These are phyloP conservation scores for Alethe castanea DNA, from an alignment of 2,113 vertebrate genomes.

Conservation along the genomic window DNA sequence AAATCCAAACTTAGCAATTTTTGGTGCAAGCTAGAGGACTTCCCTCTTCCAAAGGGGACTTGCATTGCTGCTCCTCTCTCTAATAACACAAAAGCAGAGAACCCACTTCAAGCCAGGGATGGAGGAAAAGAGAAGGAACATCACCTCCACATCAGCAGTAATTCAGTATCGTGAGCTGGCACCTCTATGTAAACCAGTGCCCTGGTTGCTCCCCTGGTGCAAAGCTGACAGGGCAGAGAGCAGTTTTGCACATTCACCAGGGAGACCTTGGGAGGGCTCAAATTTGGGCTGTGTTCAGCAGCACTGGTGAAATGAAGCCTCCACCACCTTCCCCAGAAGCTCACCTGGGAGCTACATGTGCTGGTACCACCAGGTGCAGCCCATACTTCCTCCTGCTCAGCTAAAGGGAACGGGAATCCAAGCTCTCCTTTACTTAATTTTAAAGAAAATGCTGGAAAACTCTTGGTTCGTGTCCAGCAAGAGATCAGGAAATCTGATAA, in stretches of 20 bases:
- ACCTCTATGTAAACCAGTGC: not conserved
- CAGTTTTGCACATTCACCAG: accelerated
- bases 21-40: not conserved
- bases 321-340: not conserved
- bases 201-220: accelerated
- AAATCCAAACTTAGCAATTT: not conserved
- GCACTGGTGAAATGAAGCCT: not conserved
- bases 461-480: not conserved
- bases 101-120: not conserved
- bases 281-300: not conserved
- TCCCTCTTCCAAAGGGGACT: not conserved
- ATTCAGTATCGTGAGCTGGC: not conserved
- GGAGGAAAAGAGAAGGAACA: not conserved
- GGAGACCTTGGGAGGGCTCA: not conserved
- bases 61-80: not conserved
- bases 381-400: not conserved
- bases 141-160: not conserved
- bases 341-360: not conserved
- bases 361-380: not conserved
- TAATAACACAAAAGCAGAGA: not conserved
- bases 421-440: not conserved
- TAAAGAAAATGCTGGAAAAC: not conserved
- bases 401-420: not conserved
- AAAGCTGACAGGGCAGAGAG: not conserved
- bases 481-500: constrained; percentile 44